Evolutionary conservation across 1,140 invertebrate genomes (phyloP), one percentile per base, ranked within the genome.

Genomic region (Brachionus koreanus): DNA sequence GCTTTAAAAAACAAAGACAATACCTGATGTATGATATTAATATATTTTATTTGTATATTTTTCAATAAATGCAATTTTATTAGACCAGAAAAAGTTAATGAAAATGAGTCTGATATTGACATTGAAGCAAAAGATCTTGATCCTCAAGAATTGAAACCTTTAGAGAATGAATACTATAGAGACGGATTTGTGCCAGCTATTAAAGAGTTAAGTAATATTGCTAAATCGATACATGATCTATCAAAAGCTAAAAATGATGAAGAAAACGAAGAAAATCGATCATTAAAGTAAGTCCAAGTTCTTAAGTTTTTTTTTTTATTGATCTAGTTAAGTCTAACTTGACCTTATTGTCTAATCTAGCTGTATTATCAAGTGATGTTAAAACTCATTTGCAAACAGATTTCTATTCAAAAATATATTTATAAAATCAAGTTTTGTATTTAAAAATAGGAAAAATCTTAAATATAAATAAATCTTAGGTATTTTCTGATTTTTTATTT

Each of bases 101-200:
- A 25, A 29, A 5, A 74, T 10, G 69, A 74, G 12, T n/a, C 39
- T 3, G 19, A 25, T 25, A 49, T 46, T 10, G 39, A 74, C 5
- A 23, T 19, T 0, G 69, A 74, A 13, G 12, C 43, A 4, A 46
- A 74, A 46, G 16, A 74, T 46, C n/a, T 57, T 23, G 16, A 57
- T 25, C 49, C 49, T 19, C 16, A 57, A 19, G 49, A 57, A 57
- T 3, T 57, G 19, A 57, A 57, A 19, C 19, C n/a, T 7, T 46
- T 74, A 13, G 39, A 74, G 29, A 46, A 46, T 43, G 23, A 74
- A 10, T 74, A 74, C 9, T 74, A 74, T 42, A 39, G 43, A 74
- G 69, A 74, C 33, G 69, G 69, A 5, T 74, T 74, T 74, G 69
- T 74, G 13, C 69, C 69, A 12, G 69, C 69, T 74, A 43, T 74